phyloP scores from a whole-genome alignment of 2,797 vertebrate genomes.

The Microhierax caerulescens region DNA sequence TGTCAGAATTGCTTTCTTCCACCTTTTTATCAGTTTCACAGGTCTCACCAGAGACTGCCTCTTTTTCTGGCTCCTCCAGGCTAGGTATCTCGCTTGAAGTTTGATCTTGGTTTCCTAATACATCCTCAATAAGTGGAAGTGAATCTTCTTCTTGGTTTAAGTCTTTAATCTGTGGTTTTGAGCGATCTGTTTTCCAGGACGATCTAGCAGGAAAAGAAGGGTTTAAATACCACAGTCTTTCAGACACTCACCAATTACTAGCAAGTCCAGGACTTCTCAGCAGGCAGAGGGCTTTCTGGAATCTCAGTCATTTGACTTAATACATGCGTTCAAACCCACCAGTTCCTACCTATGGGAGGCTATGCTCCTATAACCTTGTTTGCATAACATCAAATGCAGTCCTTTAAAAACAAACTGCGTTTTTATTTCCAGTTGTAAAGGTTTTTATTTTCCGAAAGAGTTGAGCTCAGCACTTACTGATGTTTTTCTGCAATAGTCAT shows the following conservation, averaged over 20 bases:
- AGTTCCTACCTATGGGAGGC: background rate
- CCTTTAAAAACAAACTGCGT: background rate
- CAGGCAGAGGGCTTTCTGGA: background rate
- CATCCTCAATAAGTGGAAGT: slow-evolving; percentile 78
- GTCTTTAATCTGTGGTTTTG: slow-evolving; percentile 82
- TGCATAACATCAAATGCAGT: accelerated
- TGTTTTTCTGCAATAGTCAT: background rate
- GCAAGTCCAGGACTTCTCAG: background rate
- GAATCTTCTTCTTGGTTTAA: slow-evolving; percentile 84
- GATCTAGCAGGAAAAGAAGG: slow-evolving; percentile 74
- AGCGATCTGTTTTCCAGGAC: slow-evolving; percentile 92
- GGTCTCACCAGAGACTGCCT: slow-evolving; percentile 33
- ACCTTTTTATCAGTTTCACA: slow-evolving; percentile 71
- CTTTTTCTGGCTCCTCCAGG: slow-evolving; percentile 77
- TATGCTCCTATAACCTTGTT: accelerated
- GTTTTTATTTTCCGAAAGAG: background rate
- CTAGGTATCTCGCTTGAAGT: slow-evolving; percentile 69
- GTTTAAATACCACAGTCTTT: background rate
- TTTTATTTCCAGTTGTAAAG: background rate
- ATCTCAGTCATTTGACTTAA: background rate
- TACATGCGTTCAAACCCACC: background rate
- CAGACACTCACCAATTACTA: background rate
- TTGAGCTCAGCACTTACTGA: background rate
- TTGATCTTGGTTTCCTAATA: slow-evolving; percentile 75
- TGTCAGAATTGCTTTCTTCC: slow-evolving; percentile 22